Evolutionary conservation across 64 coral and sea anemone species (phyloP), one percentile per base, ranked within the genome.

Genomic region (Actinia tenebrosa): DNA sequence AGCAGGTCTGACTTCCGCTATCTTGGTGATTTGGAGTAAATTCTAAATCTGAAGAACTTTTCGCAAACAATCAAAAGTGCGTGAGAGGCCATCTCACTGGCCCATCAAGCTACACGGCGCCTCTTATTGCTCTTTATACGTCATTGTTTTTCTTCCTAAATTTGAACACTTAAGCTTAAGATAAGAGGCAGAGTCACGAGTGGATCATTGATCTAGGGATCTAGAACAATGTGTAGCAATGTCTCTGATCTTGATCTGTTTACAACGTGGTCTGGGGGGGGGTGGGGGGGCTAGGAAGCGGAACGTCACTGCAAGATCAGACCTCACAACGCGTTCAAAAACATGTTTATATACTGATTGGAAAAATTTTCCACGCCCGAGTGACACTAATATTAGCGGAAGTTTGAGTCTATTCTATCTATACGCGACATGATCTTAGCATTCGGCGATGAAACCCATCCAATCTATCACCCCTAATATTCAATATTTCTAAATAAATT

Each of bases 401-500:
- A 75, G 26, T 30, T 13, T 3, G 20, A 75, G 13, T 18, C 10
- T 14, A 10, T 75, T 75, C 26, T 10, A 75, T n/a, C 20, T 27
- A 43, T 75, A 13, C 20, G 37, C 6, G n/a, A 25, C 10, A 26
- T 26, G 37, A 42, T 43, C 9, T 75, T 37, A 37, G 30, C 1
- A 37, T 37, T 37, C 1, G 30, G 30, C 1, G 30, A 37, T 37
- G 30, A 37, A 37, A 37, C 69, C 69, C 69, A 42, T 75, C n/a
- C 37, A 75, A 13, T 27, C n/a, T 75, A 42, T 69, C 22, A 75
- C 25, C n/a, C 27, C 20, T 26, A 42, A 75, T 15, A 75, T 75
- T 75, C 11, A 16, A 75, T 75, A 27, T 75, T 75, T 75, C 26
- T 11, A 75, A 75, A 75, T 81, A 81, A 50, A 81, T 81, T 81